Base-by-base conservation (phyloP, 2,888 invertebrate genomes). In the Eristalinus aeneus region DNA sequence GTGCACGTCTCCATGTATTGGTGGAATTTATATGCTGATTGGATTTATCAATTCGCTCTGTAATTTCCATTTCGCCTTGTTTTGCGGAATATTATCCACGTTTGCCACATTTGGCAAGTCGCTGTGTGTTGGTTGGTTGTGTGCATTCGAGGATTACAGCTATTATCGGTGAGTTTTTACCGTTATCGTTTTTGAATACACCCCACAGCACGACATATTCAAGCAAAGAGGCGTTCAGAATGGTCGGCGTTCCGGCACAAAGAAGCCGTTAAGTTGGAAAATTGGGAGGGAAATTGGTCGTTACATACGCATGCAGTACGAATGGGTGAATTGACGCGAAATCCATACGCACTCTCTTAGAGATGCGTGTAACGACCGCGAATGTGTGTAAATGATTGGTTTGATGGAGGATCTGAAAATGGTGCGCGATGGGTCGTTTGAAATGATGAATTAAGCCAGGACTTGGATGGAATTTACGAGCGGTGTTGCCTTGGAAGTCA, bases 11-110 rank as follows among this genome's bases (percentile, higher is more conserved):
- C 4, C 12, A 39, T 16, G 39, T 39, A 39, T 39, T 3, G 39
- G 5, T 58, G 54, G 58, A 77, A 79, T 84, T 84, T 78, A 71
- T 74, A 84, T 78, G 69, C 74, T 75, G 74, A 79, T 84, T 79
- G 74, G 74, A 69, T 75, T 84, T 75, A 64, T 74, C 74, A 74
- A 84, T 75, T 84, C 79, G 53, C 34, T 27, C 67, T 58, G 67
- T 63, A 83, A 78, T 68, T 36, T 68, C 20, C 56, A 82, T 54
- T 63, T 22, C 6, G 56, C 61, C 53, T 12, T 16, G 46, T 67
- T 76, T 65, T 39, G 32, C 39, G 46, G 12, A 58, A 60, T 31
- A 63, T 69, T 32, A 39, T 64, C 22, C 4, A 11, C 11, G 6
- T 11, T 12, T 39, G n/a, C 11, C 1, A n/a, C 8, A n/a, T 12